A percentile compares a stretch with the other conserved stretches of the same genome.
Conservation (phyloP, 2,888 invertebrate species). For the Agapostemon virescens region DNA sequence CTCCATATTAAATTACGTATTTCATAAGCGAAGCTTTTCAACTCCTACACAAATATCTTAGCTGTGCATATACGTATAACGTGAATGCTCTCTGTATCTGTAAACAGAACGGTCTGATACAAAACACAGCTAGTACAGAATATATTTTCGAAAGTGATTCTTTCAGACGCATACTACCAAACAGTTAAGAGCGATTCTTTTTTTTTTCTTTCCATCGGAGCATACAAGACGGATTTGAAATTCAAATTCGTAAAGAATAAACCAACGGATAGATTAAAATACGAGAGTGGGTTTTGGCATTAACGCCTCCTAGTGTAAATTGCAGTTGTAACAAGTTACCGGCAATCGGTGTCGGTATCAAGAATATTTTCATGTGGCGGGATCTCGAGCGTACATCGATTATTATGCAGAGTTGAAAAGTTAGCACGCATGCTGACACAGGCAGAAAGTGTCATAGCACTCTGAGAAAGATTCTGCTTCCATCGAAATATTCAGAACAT, state of each 20-base stretch:
- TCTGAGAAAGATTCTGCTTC: background rate
- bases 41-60: background rate
- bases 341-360: constrained; percentile 46
- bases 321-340: constrained; percentile 48
- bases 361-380: constrained; percentile 43
- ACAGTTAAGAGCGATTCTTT: background rate
- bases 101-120: background rate
- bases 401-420: constrained; percentile 15
- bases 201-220: background rate
- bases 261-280: background rate
- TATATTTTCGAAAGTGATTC: background rate
- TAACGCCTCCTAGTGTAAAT: constrained; percentile 47
- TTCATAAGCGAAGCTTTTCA: background rate
- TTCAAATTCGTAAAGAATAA: background rate
- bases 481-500: background rate
- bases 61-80: background rate
- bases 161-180: background rate
- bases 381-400: constrained; percentile 41
- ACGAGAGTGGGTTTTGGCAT: constrained; percentile 1
- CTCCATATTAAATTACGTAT: background rate
- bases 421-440: background rate
- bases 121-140: too few relatives aligned
- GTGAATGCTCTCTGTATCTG: background rate
- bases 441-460: background rate
- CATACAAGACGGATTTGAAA: background rate